These are phyloP conservation scores for Salvelinus namaycush DNA, from an alignment of 2,113 vertebrate genomes.

Conservation along the genomic window DNA sequence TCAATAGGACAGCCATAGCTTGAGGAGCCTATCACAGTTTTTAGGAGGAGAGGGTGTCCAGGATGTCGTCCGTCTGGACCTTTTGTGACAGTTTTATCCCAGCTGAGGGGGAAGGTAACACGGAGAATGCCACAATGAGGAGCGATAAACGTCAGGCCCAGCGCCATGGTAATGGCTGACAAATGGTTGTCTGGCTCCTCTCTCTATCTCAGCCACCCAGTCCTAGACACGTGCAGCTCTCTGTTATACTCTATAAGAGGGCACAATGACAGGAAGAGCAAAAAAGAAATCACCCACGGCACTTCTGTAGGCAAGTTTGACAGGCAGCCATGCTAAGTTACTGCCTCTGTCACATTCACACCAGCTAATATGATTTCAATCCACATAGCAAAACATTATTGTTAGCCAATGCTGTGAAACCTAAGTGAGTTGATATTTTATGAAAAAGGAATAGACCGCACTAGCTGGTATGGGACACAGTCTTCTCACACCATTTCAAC, in stretches of 20 bases:
- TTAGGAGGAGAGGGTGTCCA: conserved; percentile 22
- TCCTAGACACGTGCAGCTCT: conserved; percentile 31
- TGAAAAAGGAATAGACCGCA: too few species aligned
- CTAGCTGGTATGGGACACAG: too few species aligned
- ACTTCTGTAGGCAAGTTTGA: conserved; percentile 13
- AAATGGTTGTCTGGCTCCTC: conserved; percentile 51
- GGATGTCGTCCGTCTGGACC: conserved; percentile 40
- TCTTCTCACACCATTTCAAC: too few species aligned
- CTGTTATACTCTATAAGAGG: conserved; percentile 23
- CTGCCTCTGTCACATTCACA: not conserved
- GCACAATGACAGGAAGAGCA: conserved; percentile 2
- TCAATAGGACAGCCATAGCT: conserved; percentile 26
- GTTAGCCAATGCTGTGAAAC: too few species aligned
- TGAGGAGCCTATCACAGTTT: conserved; percentile 12
- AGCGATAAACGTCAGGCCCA: conserved; percentile 56
- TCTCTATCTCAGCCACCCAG: conserved; percentile 26
- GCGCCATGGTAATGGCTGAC: conserved; percentile 47
- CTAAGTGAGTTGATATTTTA: too few species aligned
- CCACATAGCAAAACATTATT: too few species aligned
- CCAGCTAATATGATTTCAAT: not conserved
- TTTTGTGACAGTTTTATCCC: conserved; percentile 59
- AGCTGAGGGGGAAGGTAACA: conserved; percentile 43
- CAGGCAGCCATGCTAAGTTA: not conserved
- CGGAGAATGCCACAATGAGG: conserved; percentile 41
- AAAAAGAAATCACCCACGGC: conserved; percentile 17